Evolutionary conservation across 2,888 invertebrate genomes (phyloP).

Genomic region (Drosophila diplacantha): DNA sequence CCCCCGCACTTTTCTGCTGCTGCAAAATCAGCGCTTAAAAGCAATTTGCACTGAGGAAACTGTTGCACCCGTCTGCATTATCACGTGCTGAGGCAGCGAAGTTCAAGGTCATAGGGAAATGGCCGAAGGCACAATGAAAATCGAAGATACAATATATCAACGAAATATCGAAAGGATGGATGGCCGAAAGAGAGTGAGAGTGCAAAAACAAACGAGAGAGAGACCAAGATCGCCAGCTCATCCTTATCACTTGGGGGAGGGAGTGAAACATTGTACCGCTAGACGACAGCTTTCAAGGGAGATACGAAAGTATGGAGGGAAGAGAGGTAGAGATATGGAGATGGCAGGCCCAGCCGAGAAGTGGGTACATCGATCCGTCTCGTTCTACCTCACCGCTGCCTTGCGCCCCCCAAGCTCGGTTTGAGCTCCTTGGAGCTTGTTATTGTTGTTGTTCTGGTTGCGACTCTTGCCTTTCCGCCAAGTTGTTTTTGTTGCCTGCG

Average conservation of each 20-base stretch:
- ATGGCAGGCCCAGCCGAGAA: conserved; percentile 14
- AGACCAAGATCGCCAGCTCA: conserved; percentile 14
- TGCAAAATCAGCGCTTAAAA: conserved; percentile 29
- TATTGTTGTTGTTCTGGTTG: conserved; percentile 40
- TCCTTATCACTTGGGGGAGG: conserved; percentile 18
- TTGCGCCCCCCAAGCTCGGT: not conserved
- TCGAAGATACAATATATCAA: conserved; percentile 10
- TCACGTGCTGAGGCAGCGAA: conserved; percentile 41
- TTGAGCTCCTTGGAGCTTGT: conserved; percentile 14
- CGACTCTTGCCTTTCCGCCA: conserved; percentile 54
- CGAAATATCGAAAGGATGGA: conserved; percentile 15
- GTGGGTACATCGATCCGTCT: conserved; percentile 32
- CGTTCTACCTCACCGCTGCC: not conserved
- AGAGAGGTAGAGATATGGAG: not conserved
- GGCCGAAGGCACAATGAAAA: conserved; percentile 20
- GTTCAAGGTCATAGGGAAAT: conserved; percentile 65
- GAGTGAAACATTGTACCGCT: conserved; percentile 24
- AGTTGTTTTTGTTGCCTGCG: conserved; percentile 57
- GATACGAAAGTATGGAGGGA: not conserved
- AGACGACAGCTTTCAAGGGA: not conserved
- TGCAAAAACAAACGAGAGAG: not conserved
- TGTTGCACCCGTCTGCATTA: conserved; percentile 54
- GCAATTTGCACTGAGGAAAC: conserved; percentile 40
- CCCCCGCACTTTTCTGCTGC: conserved; percentile 25
- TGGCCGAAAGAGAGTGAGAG: conserved; percentile 1